Percentiles rank a stretch among this genome's conserved stretches.
Conservation (phyloP, 2,888 invertebrate genomes). For the Criorhina ranunculi region DNA sequence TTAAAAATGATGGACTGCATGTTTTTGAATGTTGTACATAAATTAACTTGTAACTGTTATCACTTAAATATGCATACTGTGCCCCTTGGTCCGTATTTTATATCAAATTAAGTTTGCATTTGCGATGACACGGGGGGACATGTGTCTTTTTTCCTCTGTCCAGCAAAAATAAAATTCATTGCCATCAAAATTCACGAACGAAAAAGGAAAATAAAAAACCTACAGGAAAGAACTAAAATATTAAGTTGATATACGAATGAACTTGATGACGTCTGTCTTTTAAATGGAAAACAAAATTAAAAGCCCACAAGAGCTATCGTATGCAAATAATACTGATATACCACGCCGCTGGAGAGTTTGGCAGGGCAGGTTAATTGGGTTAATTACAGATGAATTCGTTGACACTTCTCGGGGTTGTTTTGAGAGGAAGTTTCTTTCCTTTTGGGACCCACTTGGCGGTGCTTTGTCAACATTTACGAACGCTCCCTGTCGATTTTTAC, state of each 20-base stretch:
- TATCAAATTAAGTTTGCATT: neutral
- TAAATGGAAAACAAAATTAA: conserved; percentile 14
- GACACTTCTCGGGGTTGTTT: neutral
- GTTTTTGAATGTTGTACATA: too few relatives aligned
- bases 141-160: neutral
- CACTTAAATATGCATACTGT: neutral
- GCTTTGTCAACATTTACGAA: neutral
- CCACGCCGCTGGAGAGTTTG: conserved; percentile 15
- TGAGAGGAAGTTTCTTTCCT: neutral
- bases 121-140: neutral
- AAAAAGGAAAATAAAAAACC: neutral
- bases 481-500: neutral
- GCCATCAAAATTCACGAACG: neutral
- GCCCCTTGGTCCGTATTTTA: conserved; percentile 15
- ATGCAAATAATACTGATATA: neutral
- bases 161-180: conserved; percentile 7
- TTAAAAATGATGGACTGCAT: too few relatives aligned
- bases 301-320: conserved; percentile 20
- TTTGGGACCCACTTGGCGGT: neutral
- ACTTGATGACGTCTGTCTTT: conserved; percentile 31
- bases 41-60: too few relatives aligned
- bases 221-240: conserved; percentile 11
- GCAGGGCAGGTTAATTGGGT: conserved; percentile 50
- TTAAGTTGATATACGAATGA: conserved; percentile 17
- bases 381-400: conserved; percentile 36